A percentile compares a stretch with the other conserved stretches of the same genome.
phyloP scores from a whole-genome alignment of 2,888 invertebrate genomes.

The Autographa gamma region DNA sequence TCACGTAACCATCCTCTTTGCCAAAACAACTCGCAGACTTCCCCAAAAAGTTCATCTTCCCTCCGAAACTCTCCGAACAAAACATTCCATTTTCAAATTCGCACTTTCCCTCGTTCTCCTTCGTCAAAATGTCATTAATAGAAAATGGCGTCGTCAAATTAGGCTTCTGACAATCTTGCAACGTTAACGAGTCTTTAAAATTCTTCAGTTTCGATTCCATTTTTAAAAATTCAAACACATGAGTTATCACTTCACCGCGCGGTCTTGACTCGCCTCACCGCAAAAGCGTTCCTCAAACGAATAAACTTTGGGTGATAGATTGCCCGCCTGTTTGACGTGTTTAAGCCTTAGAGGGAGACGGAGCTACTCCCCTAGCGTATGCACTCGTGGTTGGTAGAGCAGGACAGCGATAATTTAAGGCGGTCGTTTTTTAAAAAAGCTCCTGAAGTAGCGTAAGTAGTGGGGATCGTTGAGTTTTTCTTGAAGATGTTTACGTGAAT shows the following conservation, averaged over 20 bases:
- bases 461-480: conserved; percentile 88
- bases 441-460: conserved; percentile 85
- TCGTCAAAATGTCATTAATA: conserved; percentile 92
- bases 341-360: conserved; percentile 83
- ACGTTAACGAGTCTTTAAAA: conserved; percentile 74
- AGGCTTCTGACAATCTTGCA: conserved; percentile 83
- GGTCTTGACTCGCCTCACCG: conserved; percentile 79
- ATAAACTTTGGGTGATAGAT: conserved; percentile 87
- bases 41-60: conserved; percentile 77
- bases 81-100: conserved; percentile 83
- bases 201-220: conserved; percentile 85
- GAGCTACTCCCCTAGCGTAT: conserved; percentile 48
- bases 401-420: conserved; percentile 72
- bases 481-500: conserved; percentile 88
- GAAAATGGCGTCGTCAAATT: conserved; percentile 91
- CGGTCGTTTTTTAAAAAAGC: conserved; percentile 86
- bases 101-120: conserved; percentile 84
- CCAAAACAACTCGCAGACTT: conserved; percentile 69
- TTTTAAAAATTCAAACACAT: conserved; percentile 65
- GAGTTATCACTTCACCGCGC: conserved; percentile 72
- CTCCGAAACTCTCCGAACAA: conserved; percentile 77
- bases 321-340: conserved; percentile 84
- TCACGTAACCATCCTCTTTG: conserved; percentile 72
- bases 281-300: conserved; percentile 87
- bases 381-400: conserved; percentile 54